phyloP scores from a whole-genome alignment of 2,797 vertebrate species.

The Clarias laeviceps region DNA sequence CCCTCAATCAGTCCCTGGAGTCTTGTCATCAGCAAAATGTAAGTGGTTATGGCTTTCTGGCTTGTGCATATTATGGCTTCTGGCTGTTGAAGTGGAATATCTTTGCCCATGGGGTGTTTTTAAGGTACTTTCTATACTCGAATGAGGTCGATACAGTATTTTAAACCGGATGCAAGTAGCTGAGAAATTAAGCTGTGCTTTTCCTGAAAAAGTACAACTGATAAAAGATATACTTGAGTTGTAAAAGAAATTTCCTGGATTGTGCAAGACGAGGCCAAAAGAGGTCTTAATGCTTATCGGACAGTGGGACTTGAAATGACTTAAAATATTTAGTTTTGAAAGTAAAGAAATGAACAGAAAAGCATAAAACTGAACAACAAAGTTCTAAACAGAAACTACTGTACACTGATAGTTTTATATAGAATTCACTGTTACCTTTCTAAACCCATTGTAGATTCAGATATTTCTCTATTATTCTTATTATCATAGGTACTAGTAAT shows the following conservation, averaged over 20 bases:
- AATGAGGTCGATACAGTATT: conserved; percentile 27
- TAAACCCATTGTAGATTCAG: not conserved
- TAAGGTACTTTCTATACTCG: not conserved
- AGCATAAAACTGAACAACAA: not conserved
- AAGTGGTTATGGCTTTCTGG: conserved; percentile 47
- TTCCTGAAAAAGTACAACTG: conserved; percentile 43
- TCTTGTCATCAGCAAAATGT: conserved; percentile 62
- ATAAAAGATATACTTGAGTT: not conserved
- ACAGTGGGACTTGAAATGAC: not conserved
- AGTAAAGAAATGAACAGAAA: not conserved
- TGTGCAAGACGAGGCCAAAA: not conserved
- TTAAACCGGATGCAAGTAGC: conserved; percentile 14
- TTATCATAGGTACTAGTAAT: not conserved
- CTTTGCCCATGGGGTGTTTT: not conserved
- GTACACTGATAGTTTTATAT: not conserved
- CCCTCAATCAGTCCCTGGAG: conserved; percentile 65
- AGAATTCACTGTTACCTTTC: not conserved
- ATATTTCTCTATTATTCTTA: not conserved
- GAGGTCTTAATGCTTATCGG: not conserved
- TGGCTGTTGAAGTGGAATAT: not conserved
- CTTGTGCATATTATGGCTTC: not conserved
- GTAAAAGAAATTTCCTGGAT: not conserved
- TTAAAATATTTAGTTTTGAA: too few species aligned
- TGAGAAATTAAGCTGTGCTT: not conserved
- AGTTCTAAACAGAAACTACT: not conserved